phyloP scores from a whole-genome alignment of 2,113 vertebrate genomes.

The Neotoma lepida region DNA sequence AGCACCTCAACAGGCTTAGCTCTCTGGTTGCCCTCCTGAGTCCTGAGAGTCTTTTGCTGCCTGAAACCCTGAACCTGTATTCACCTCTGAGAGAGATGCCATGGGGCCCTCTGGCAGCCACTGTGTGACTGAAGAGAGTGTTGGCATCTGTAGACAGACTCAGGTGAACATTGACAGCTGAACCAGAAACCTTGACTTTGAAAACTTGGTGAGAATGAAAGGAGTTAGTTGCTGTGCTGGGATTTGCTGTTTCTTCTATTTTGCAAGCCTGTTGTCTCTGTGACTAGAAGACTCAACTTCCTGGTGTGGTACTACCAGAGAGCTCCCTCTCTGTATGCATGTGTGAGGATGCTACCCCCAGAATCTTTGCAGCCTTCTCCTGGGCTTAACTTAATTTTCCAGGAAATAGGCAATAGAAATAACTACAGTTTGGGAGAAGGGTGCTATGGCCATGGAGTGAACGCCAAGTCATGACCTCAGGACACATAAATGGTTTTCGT shows the following conservation, averaged over 20 bases:
- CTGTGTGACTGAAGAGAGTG: no score
- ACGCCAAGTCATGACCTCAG: neutral
- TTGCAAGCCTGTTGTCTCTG: neutral
- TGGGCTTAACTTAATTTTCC: neutral
- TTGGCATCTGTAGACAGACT: neutral
- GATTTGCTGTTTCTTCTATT: neutral
- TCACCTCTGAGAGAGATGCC: neutral
- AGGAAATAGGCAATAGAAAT: neutral
- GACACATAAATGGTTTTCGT: neutral
- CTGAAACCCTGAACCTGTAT: neutral
- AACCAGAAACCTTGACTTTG: neutral
- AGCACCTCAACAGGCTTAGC: rapidly evolving
- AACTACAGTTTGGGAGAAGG: no score
- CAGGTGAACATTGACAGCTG: neutral
- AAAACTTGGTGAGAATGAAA: neutral
- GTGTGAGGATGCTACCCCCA: neutral
- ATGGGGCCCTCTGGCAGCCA: neutral
- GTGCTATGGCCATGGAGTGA: rapidly evolving
- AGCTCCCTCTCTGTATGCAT: rapidly evolving
- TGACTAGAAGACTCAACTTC: neutral
- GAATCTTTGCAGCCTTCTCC: neutral
- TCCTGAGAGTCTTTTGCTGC: neutral
- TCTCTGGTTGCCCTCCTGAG: neutral
- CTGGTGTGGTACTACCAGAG: rapidly evolving
- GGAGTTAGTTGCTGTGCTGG: rapidly evolving